Percentiles rank a stretch among this genome's conserved stretches.
Evolutionary conservation across 1,140 invertebrate species (phyloP).

Genomic region (Aethina tumida): DNA sequence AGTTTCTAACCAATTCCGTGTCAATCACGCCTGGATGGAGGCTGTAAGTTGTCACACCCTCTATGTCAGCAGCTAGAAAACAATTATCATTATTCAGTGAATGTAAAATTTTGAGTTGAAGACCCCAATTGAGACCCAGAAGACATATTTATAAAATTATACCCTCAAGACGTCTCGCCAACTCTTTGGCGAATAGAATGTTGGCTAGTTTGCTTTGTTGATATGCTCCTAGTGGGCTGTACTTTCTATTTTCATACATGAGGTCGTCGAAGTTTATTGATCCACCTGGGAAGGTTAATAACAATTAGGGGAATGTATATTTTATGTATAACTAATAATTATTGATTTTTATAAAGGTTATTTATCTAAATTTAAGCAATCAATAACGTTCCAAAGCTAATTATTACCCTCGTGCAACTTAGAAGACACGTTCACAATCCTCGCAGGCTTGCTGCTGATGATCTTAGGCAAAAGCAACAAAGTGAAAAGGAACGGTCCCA

Average conservation of each 20-base stretch:
- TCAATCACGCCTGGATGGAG: conserved; percentile 63
- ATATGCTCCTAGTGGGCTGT: conserved; percentile 50
- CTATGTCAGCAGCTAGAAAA: conserved; percentile 36
- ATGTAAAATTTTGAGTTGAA: neutral
- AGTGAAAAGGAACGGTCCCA: conserved; percentile 80
- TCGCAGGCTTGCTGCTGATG: conserved; percentile 37
- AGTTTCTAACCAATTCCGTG: conserved; percentile 64
- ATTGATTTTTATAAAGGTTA: no score
- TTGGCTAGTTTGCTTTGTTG: conserved; percentile 67
- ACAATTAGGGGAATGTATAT: no score
- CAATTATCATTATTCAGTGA: no score
- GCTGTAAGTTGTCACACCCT: conserved; percentile 53
- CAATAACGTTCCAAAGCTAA: no score
- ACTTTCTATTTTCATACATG: conserved; percentile 50
- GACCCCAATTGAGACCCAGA: neutral
- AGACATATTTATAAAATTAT: conserved; percentile 10
- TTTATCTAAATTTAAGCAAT: no score
- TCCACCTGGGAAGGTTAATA: conserved; percentile 43
- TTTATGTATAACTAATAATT: no score
- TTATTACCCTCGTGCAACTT: conserved; percentile 43
- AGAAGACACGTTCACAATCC: conserved; percentile 56
- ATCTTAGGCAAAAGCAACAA: conserved; percentile 58
- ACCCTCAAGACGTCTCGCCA: conserved; percentile 49
- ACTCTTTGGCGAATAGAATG: conserved; percentile 56
- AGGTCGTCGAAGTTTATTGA: conserved; percentile 59